phyloP scores from a whole-genome alignment of 1,140 invertebrate genomes.

The Aphidius ervi region DNA sequence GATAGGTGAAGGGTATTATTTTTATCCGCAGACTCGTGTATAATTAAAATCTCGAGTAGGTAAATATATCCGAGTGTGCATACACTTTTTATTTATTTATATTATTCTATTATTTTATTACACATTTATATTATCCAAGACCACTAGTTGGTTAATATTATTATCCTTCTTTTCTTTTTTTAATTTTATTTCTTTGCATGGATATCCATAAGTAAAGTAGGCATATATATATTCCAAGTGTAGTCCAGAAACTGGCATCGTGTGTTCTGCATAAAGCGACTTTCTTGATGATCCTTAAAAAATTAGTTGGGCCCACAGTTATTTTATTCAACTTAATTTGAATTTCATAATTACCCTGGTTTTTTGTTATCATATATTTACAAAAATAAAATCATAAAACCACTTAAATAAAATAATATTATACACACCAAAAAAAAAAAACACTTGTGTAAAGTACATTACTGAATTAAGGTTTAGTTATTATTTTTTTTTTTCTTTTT shows the following conservation, averaged over 20 bases:
- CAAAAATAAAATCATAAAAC: no score
- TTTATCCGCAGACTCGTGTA: slow-evolving; percentile 29
- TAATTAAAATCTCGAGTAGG: slow-evolving; percentile 55
- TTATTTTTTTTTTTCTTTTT: no score
- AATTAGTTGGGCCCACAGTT: no score
- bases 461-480: no score
- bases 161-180: no score
- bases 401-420: no score
- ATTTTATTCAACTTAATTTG: no score
- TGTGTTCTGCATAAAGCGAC: background rate
- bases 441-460: no score
- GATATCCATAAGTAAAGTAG: slow-evolving; percentile 14
- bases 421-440: no score
- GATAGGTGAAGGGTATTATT: slow-evolving; percentile 27
- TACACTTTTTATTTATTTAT: slow-evolving; percentile 11
- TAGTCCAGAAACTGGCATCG: background rate
- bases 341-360: no score
- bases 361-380: no score
- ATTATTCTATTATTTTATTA: background rate
- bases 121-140: background rate
- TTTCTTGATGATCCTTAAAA: no score
- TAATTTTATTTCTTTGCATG: background rate
- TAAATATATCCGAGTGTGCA: slow-evolving; percentile 50
- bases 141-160: background rate
- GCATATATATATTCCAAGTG: slow-evolving; percentile 1